Evolutionary conservation across 2,888 invertebrate species (phyloP), one percentile per base, ranked within the genome.

Genomic region (Lottia scabra): DNA sequence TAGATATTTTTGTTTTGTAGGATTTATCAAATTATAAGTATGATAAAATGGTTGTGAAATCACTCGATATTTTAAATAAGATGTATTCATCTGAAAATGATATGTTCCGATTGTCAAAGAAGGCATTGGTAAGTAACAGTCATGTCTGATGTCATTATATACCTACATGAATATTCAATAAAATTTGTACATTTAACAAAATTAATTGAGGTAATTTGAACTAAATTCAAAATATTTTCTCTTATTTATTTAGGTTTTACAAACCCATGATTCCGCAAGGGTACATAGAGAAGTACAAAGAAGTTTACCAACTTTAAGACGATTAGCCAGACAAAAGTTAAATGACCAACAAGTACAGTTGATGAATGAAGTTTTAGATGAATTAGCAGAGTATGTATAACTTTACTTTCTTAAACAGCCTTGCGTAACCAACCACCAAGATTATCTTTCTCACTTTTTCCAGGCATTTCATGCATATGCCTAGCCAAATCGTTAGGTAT

Each of bases 11-110:
- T 15, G 44, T 26, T 69, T 73, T 68, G 4, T 76, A 88, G 89
- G 89, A 89, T 72, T 75, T 89, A 78, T 84, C 87, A 2, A 81
- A 88, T 66, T 90, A 90, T 81, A 85, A 87, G 65, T 87, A 88
- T 71, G 87, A 88, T 78, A 83, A 86, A 74, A 86, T 90, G 86
- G 83, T 89, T 26, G 85, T 84, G 62, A 87, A 89, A 77, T 85
- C 89, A 0, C 74, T 90, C 68, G 84, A 85, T 63, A 84, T 89
- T n/a, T 81, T 90, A 44, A 89, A 88, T 81, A 88, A 87, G 71
- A 82, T 87, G 70, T 89, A 87, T 77, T 89, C 89, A 0, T 87
- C 88, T 0, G 87, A 88, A 73, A 85, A 83, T 75, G 85, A 86
- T 71, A 84, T 89, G 83, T 89, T 89, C 79, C 81, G 83, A 46